These are phyloP conservation scores for Borostomias antarcticus DNA, from an alignment of 2,797 vertebrate species.

Conservation along the genomic window DNA sequence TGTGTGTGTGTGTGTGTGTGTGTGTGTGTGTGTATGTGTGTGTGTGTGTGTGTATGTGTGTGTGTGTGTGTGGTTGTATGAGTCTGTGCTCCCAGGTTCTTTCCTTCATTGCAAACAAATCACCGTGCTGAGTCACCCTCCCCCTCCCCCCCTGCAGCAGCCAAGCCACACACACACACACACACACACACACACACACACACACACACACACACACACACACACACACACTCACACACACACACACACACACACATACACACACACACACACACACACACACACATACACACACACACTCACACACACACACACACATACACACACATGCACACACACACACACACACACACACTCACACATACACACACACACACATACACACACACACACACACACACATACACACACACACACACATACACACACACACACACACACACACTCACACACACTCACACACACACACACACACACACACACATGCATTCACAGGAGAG, in stretches of 20 bases:
- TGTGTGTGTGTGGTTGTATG: slow-evolving; percentile 8
- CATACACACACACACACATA: neutral
- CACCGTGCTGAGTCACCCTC: slow-evolving; percentile 24
- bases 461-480: neutral
- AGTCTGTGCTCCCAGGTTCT: neutral
- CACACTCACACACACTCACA: neutral
- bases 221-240: neutral
- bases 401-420: neutral
- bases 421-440: neutral
- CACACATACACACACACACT: neutral
- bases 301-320: neutral
- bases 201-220: neutral
- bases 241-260: neutral
- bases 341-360: neutral
- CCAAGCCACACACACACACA: neutral
- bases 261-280: slow-evolving; percentile 3
- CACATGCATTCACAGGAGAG: neutral
- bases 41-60: neutral
- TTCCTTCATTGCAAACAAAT: slow-evolving; percentile 14
- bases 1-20: slow-evolving; percentile 5
- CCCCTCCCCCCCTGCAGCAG: neutral
- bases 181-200: neutral
- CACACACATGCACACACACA: slow-evolving; percentile 6
- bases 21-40: neutral
- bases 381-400: neutral